Evolutionary conservation across 2,888 invertebrate genomes (phyloP).

Genomic region (Melitaea athalia): DNA sequence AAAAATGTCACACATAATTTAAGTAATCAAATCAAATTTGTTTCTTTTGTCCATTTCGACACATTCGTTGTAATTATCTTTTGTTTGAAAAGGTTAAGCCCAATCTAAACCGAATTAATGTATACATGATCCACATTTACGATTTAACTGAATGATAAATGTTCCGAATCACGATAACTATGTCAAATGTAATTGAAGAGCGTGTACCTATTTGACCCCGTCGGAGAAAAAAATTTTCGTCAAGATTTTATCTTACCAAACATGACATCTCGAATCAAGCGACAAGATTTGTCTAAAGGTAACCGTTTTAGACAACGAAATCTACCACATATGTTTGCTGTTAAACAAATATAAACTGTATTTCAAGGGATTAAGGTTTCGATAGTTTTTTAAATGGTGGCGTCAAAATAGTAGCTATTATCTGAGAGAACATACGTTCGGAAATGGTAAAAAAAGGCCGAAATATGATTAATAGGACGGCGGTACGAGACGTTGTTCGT

Average conservation of each 20-base stretch:
- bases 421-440: slow-evolving; percentile 75
- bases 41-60: background rate
- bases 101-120: slow-evolving; percentile 36
- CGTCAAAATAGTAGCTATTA: slow-evolving; percentile 74
- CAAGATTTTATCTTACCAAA: slow-evolving; percentile 71
- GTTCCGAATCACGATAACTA: slow-evolving; percentile 47
- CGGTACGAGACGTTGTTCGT: slow-evolving; percentile 65
- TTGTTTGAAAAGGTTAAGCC: slow-evolving; percentile 26
- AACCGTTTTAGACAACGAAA: slow-evolving; percentile 11
- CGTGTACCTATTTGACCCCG: slow-evolving; percentile 74
- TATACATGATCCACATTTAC: slow-evolving; percentile 17
- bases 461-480: slow-evolving; percentile 80
- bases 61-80: slow-evolving; percentile 3
- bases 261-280: slow-evolving; percentile 78
- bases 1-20: slow-evolving; percentile 18
- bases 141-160: slow-evolving; percentile 31
- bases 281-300: slow-evolving; percentile 73
- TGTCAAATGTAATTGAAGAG: slow-evolving; percentile 77
- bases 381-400: slow-evolving; percentile 50
- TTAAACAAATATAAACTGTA: slow-evolving; percentile 44
- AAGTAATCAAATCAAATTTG: background rate
- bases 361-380: slow-evolving; percentile 19
- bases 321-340: slow-evolving; percentile 52
- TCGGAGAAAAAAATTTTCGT: slow-evolving; percentile 70
- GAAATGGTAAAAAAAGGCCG: slow-evolving; percentile 76